phyloP scores from a whole-genome alignment of 2,888 invertebrate genomes.

The Abrostola triplasia region DNA sequence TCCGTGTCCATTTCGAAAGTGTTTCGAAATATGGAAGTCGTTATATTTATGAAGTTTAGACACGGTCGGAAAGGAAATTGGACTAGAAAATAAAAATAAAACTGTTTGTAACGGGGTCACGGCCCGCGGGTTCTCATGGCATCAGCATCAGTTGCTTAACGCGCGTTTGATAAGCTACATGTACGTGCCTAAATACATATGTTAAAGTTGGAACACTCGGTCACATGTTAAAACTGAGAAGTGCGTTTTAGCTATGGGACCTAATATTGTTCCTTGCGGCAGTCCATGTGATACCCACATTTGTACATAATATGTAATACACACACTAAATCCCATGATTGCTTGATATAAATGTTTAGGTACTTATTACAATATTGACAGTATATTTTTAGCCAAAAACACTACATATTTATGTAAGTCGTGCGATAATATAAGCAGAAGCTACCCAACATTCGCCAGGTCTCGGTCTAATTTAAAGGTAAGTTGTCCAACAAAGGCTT shows the following conservation, averaged over 20 bases:
- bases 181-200: conserved; percentile 48
- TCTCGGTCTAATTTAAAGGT: conserved; percentile 41
- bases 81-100: conserved; percentile 80
- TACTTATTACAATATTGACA: too few species aligned
- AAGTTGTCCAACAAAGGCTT: conserved; percentile 43
- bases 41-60: conserved; percentile 77
- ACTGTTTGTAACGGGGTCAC: conserved; percentile 74
- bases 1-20: conserved; percentile 73
- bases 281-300: conserved; percentile 43
- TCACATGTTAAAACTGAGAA: conserved; percentile 7
- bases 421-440: background rate
- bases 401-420: background rate
- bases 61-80: conserved; percentile 81
- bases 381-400: too few species aligned
- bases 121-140: conserved; percentile 71
- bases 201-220: conserved; percentile 13
- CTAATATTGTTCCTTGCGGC: conserved; percentile 31
- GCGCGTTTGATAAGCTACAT: conserved; percentile 51
- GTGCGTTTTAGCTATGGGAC: background rate
- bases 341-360: background rate
- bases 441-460: conserved; percentile 2
- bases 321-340: too few species aligned
- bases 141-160: conserved; percentile 67
- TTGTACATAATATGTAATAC: too few species aligned
- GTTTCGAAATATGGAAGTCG: conserved; percentile 77